Evolutionary conservation across 2,888 invertebrate species (phyloP), one percentile per base, ranked within the genome.

Genomic region (Drosophila recens): DNA sequence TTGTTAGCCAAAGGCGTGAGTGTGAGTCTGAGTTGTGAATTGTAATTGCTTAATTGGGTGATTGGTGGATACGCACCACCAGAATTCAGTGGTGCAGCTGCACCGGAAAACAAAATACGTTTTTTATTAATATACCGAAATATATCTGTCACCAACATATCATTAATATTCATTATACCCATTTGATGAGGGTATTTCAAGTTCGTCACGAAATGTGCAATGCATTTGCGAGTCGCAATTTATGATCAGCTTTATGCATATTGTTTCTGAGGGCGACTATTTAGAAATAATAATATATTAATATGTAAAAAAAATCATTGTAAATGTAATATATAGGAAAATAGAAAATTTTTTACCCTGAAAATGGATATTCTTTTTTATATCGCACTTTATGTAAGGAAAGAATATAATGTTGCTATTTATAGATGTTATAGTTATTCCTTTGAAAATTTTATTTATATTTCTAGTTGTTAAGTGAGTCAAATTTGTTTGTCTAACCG

Each of bases 81-180:
- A 13, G 13, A 45, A 27, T 45, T 8, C 13, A 45, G 20, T 1
- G 38, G 40, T 52, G 30, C 23, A 58, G 40, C 46, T 53, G 52
- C 57, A 54, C 56, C 48, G 27, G 34, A 53, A 71, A 45, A 20
- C 33, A 36, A n/a, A 46, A 58, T 58, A 48, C 54, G 17, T 54
- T n/a, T 65, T 27, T 48, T 53, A 62, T 67, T 45, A 30, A 62
- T 69, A 53, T 48, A 51, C n/a, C 5, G 13, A 3, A 23, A 11
- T 56, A 23, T 33, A 11, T 48, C 30, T 40, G 43, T n/a, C 38
- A 15, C 20, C 9, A 33, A 42, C 13, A 52, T 17, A 59, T 65
- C 64, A 72, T 68, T 62, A 20, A 33, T 58, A 75, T 56, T 74
- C 45, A 57, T 51, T 52, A 52, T 36, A 27, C 23, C n/a, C 17